These are phyloP conservation scores for Stenodera caucasica DNA, from an alignment of 2,888 invertebrate genomes.

Conservation along the genomic window DNA sequence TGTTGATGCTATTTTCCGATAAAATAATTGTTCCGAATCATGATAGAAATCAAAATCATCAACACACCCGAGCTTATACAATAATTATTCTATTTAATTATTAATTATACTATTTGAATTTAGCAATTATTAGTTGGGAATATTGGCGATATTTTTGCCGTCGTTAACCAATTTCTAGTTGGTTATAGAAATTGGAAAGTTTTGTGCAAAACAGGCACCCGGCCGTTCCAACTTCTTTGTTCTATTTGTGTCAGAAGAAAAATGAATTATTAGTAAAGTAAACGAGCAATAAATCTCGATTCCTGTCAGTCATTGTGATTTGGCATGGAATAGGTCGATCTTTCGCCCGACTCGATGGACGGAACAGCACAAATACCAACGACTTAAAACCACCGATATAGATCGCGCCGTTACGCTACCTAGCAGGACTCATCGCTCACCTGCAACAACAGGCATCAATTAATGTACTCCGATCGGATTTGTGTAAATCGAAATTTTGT, in stretches of 20 bases:
- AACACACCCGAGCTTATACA: not conserved
- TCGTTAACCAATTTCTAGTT: too few species aligned
- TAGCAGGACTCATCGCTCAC: too few species aligned
- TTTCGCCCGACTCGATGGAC: not conserved
- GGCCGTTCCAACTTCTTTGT: conserved; percentile 48
- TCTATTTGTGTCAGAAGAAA: conserved; percentile 55
- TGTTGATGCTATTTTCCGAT: conserved; percentile 18
- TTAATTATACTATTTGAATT: too few species aligned
- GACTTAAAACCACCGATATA: not conserved
- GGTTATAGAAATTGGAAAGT: conserved; percentile 29
- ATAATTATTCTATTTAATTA: not conserved
- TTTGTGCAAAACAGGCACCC: conserved; percentile 37
- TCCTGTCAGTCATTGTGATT: conserved; percentile 55
- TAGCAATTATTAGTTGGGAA: too few species aligned
- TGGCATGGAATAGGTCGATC: conserved; percentile 40
- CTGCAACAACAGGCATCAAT: too few species aligned
- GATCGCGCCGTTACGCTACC: too few species aligned
- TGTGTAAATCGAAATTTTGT: too few species aligned
- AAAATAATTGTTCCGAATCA: conserved; percentile 22
- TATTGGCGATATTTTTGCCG: too few species aligned
- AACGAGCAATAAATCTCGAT: conserved; percentile 57
- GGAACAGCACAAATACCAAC: not conserved
- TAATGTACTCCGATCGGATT: too few species aligned
- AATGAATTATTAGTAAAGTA: conserved; percentile 57
- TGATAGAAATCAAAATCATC: conserved; percentile 17